Percentiles rank a stretch among this genome's conserved stretches.
phyloP scores from a whole-genome alignment of 2,113 vertebrate species.

The Alethe diademata region DNA sequence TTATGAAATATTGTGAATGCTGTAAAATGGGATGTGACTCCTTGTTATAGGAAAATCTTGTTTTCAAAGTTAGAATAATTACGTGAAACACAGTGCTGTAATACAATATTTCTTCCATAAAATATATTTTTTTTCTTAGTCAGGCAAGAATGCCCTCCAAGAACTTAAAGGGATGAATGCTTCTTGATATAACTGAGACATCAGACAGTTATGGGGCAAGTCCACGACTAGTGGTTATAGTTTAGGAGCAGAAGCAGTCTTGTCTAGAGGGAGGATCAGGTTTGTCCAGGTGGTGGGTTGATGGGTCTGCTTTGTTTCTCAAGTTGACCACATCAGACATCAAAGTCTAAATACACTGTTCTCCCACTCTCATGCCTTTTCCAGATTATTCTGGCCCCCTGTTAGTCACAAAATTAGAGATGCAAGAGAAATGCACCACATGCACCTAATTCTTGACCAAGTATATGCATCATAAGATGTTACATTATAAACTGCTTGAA shows the following conservation, averaged over 20 bases:
- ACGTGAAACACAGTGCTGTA: not conserved
- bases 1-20: not conserved
- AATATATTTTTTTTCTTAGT: not conserved
- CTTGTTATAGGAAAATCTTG: not conserved
- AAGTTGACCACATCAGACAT: not conserved
- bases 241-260: not conserved
- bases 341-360: not conserved
- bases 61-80: not conserved
- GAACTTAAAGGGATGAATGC: not conserved
- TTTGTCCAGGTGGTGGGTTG: not conserved
- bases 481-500: not conserved
- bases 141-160: not conserved
- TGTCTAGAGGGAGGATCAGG: not conserved
- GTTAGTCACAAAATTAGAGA: not conserved
- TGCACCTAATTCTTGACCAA: not conserved
- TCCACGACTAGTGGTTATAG: rapidly evolving
- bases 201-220: not conserved
- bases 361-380: not conserved
- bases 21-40: not conserved
- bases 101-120: not conserved
- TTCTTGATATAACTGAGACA: not conserved
- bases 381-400: not conserved
- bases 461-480: not conserved
- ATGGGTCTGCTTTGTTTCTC: not conserved
- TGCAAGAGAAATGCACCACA: not conserved